Percentiles rank a stretch among this genome's conserved stretches.
Evolutionary conservation across 2,888 invertebrate species (phyloP).

Genomic region (Branchipolynoe longqiensis): DNA sequence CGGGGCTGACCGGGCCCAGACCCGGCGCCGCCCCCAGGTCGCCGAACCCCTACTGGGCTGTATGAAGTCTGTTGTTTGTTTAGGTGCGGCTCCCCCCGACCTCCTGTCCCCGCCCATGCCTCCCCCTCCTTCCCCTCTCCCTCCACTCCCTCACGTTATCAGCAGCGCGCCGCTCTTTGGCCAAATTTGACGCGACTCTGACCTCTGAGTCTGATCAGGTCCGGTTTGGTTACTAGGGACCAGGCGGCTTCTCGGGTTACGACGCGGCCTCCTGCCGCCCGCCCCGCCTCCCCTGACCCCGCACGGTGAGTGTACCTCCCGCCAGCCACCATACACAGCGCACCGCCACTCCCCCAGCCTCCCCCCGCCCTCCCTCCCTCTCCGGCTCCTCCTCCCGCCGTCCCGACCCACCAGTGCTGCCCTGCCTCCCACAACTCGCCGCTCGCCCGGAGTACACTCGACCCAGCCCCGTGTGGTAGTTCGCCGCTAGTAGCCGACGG

Average conservation of each 20-base stretch:
- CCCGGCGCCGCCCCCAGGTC: too few species aligned
- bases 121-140: too few species aligned
- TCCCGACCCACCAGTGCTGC: not conserved
- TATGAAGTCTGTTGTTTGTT: constrained; percentile 10
- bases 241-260: constrained; percentile 24
- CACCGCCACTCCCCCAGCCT: not conserved
- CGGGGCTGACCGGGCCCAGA: too few species aligned
- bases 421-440: not conserved
- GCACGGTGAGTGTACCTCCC: not conserved
- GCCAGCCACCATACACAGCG: not conserved
- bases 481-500: too few species aligned
- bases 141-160: not conserved
- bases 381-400: not conserved
- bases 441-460: too few species aligned
- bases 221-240: constrained; percentile 12
- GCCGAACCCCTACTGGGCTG: not conserved
- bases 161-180: constrained; percentile 2
- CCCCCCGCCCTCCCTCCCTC: not conserved
- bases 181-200: constrained; percentile 47
- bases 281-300: not conserved
- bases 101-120: too few species aligned
- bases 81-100: not conserved
- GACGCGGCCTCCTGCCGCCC: not conserved
- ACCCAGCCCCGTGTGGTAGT: too few species aligned
- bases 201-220: constrained; percentile 22